Evolutionary conservation across 37 sponge, comb jelly and placozoan genomes (phyloP).

Genomic region (Eunapius fragilis): DNA sequence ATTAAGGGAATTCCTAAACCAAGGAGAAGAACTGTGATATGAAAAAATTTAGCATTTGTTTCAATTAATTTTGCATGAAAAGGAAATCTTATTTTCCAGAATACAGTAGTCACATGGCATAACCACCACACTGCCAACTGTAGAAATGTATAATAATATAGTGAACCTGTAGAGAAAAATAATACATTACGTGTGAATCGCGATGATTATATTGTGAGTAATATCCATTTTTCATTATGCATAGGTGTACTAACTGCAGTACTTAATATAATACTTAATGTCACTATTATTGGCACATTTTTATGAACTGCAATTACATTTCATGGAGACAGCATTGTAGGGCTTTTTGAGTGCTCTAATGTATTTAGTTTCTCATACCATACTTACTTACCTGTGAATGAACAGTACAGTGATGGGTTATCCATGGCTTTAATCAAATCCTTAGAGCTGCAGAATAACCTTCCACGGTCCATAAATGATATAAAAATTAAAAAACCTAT

Average conservation of each 20-base stretch:
- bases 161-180: slow-evolving; percentile 7
- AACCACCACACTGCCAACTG: slow-evolving; percentile 36
- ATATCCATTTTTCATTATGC: no score
- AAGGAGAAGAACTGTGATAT: neutral
- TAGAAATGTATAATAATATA: slow-evolving; percentile 18
- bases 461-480: neutral
- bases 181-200: no score
- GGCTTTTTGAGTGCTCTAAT: no score
- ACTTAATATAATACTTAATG: no score
- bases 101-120: slow-evolving; percentile 14
- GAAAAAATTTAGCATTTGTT: slow-evolving; percentile 7
- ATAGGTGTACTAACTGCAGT: no score
- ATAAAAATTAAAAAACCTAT: slow-evolving; percentile 28
- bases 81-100: slow-evolving; percentile 21
- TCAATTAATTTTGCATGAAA: slow-evolving; percentile 7
- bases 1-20: slow-evolving; percentile 25
- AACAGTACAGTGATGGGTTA: slow-evolving; percentile 39
- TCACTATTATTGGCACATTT: no score
- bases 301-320: no score
- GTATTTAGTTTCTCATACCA: no score
- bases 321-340: no score
- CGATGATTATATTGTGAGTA: no score
- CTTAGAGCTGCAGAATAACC: slow-evolving; percentile 23
- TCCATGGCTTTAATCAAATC: neutral
- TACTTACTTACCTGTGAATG: slow-evolving; percentile 4